Conservation (phyloP, 2,113 vertebrate species). For the Morone saxatilis region DNA sequence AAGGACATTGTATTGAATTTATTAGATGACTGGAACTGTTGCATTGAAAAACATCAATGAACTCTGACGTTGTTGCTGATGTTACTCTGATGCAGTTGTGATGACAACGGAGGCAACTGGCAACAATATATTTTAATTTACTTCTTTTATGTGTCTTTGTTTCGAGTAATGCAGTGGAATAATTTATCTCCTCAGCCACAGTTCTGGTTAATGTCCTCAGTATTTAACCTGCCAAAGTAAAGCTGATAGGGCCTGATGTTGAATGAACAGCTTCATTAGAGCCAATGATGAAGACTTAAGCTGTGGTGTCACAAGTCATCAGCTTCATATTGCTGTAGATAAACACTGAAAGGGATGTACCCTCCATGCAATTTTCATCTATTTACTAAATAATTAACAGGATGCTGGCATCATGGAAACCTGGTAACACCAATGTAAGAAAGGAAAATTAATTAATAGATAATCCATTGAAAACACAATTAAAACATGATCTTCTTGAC, state of each 20-base stretch:
- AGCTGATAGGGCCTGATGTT: constrained; percentile 43
- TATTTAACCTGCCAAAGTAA: constrained; percentile 18
- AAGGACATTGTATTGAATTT: too few species aligned
- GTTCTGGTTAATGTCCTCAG: constrained; percentile 38
- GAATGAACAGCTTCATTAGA: constrained; percentile 60
- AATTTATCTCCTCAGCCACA: neutral
- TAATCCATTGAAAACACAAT: neutral
- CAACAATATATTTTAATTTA: neutral
- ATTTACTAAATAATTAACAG: constrained; percentile 21
- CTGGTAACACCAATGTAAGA: neutral
- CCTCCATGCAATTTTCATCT: constrained; percentile 28
- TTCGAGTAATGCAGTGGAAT: neutral
- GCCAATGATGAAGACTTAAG: constrained; percentile 53
- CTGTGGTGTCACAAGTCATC: constrained; percentile 56
- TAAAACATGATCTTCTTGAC: constrained; percentile 7
- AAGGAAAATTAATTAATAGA: neutral
- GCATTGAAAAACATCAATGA: too few species aligned
- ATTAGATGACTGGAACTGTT: too few species aligned
- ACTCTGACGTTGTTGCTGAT: too few species aligned
- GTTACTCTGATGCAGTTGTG: too few species aligned
- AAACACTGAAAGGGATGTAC: constrained; percentile 43
- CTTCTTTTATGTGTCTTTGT: constrained; percentile 5
- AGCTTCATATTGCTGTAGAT: constrained; percentile 48
- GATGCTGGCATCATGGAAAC: neutral
- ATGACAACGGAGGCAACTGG: neutral